Conservation (phyloP, 2,888 invertebrate species). For the Neelides folsomi region DNA sequence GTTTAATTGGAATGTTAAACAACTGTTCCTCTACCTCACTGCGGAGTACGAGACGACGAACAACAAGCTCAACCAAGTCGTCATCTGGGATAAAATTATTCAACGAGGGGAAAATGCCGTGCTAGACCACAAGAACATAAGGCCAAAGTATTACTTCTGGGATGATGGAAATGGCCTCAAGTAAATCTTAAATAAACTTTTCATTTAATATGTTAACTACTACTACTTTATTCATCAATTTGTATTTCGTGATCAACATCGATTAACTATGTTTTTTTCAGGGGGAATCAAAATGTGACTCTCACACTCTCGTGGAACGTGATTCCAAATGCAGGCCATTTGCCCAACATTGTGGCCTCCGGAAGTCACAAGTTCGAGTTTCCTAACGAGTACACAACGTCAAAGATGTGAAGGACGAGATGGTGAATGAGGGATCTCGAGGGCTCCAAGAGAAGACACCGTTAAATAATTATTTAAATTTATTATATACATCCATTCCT, state of each 20-base stretch:
- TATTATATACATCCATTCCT: too few species aligned
- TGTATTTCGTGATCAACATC: conserved; percentile 4
- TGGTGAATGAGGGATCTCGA: too few species aligned
- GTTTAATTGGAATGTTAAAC: conserved; percentile 99
- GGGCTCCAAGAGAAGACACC: too few species aligned
- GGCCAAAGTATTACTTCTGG: conserved; percentile 98
- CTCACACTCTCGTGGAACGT: conserved; percentile 94
- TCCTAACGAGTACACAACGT: conserved; percentile 69
- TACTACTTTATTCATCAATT: neutral
- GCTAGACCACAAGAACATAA: conserved; percentile 81
- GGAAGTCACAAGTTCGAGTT: conserved; percentile 81
- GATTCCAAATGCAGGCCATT: conserved; percentile 90
- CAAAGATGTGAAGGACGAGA: conserved; percentile 42
- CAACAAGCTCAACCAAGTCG: conserved; percentile 83
- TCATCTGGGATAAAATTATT: conserved; percentile 98
- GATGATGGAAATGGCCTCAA: conserved; percentile 95
- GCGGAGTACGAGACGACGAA: conserved; percentile 84
- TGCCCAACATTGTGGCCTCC: conserved; percentile 71
- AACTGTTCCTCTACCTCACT: conserved; percentile 87
- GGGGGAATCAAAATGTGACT: conserved; percentile 85
- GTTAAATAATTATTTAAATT: too few species aligned
- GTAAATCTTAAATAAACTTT: conserved; percentile 41
- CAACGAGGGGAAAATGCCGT: conserved; percentile 84
- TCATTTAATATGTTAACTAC: neutral
- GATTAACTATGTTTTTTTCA: conserved; percentile 41